A percentile compares a stretch with the other conserved stretches of the same genome.
These are phyloP conservation scores for Malaclemys terrapin DNA, from an alignment of 2,113 vertebrate genomes.

Conservation along the genomic window DNA sequence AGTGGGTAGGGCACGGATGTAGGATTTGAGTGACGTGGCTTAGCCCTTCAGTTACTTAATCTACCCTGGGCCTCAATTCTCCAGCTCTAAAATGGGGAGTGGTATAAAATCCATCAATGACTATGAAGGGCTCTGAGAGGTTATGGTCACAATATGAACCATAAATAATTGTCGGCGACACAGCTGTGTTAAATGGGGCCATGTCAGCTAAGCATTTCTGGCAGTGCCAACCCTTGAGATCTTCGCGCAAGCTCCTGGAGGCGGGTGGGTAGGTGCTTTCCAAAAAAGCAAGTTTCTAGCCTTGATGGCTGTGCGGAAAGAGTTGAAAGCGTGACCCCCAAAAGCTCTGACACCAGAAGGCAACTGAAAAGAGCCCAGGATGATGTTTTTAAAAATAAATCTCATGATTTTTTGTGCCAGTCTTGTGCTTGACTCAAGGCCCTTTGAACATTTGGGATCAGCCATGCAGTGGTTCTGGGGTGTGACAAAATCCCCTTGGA, in stretches of 20 bases:
- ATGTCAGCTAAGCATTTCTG: background rate
- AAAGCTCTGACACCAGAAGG: background rate
- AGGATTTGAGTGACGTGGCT: rapidly evolving
- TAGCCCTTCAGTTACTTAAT: rapidly evolving
- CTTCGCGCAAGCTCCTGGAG: background rate
- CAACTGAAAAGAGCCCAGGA: background rate
- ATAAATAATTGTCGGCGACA: background rate
- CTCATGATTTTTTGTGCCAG: background rate
- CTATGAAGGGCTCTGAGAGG: background rate
- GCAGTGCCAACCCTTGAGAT: too few relatives aligned
- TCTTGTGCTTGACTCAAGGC: background rate
- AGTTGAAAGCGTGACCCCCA: background rate
- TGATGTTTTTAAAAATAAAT: background rate
- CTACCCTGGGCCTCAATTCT: rapidly evolving
- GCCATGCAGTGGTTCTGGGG: background rate
- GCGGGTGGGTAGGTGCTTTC: background rate
- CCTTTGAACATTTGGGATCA: rapidly evolving
- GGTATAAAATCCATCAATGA: background rate
- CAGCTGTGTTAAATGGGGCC: background rate
- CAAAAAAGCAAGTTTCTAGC: background rate
- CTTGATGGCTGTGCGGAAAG: background rate
- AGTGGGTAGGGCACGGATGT: background rate
- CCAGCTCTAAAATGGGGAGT: rapidly evolving
- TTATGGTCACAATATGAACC: background rate
- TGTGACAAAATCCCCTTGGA: background rate